These are phyloP conservation scores for Umimayanthus kanabou DNA, from an alignment of 92 coral and sea anemone species.

Conservation along the genomic window DNA sequence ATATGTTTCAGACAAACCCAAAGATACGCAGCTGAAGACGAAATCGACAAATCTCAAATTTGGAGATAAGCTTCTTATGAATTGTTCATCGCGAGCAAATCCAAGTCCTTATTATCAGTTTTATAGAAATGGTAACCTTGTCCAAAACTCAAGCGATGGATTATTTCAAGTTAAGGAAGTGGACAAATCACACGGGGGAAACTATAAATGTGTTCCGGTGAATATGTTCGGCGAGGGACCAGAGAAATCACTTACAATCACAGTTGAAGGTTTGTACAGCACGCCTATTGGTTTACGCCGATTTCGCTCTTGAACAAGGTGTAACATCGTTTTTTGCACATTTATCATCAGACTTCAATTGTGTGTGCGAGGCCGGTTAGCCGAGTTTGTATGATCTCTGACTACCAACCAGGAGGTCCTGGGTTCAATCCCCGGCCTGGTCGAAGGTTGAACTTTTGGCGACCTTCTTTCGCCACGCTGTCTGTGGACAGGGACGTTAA, in stretches of 20 bases:
- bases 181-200: constrained; percentile 47
- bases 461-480: no score
- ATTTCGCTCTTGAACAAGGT: background rate
- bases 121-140: constrained; percentile 43
- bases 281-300: background rate
- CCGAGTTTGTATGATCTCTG: no score
- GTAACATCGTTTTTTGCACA: background rate
- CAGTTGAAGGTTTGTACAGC: constrained; percentile 46
- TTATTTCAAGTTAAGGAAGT: constrained; percentile 24
- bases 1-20: constrained; percentile 5
- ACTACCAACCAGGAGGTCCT: no score
- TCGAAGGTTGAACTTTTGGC: no score
- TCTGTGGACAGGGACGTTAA: no score
- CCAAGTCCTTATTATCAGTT: constrained; percentile 52
- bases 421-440: no score
- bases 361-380: no score
- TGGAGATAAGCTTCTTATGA: constrained; percentile 21
- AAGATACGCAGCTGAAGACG: constrained; percentile 9
- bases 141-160: constrained; percentile 50
- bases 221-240: constrained; percentile 55
- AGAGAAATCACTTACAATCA: constrained; percentile 36
- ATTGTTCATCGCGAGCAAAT: constrained; percentile 59
- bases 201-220: constrained; percentile 57
- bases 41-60: background rate
- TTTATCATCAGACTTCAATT: no score